Evolutionary conservation across 2,888 invertebrate species (phyloP), one percentile per base, ranked within the genome.

Genomic region (Drosophila mayaguana): DNA sequence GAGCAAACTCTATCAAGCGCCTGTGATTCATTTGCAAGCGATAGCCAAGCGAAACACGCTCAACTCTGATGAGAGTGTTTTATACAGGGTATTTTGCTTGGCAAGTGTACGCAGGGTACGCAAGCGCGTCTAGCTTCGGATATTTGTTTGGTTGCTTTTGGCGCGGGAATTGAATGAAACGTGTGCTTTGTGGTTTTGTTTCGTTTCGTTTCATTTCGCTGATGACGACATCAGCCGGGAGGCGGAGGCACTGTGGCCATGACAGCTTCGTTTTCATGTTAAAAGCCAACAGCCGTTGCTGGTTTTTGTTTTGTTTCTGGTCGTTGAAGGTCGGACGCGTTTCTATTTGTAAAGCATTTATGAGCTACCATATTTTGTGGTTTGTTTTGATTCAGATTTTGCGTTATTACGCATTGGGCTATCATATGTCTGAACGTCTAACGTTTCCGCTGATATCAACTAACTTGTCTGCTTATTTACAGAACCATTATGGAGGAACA

Each of bases 401-500:
- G 71, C 50, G 54, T 46, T 61, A 48, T 69, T 64, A 72, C 68
- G 69, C 53, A 55, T 53, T 56, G 43, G 20, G 12, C 38, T 59
- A 22, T 18, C 32, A 32, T 14, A 11, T 46, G 7, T 55, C 9
- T 8, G 20, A 7, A n/a, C 40, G 6, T 11, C 18, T 61, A 43
- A 51, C 64, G 36, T 64, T 84, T 87, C 62, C 48, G 54, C 46
- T 61, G 51, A 62, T 25, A 60, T 69, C 48, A 40, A 53, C 20
- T 56, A 65, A 69, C 56, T n/a, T 20, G 63, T 61, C 63, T 68
- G 38, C 57, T 40, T 69, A 57, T 59, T 80, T 81, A 3, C 73
- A 93, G 92, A 81, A 92, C 92, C 38, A 92, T 92, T 63, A 78
- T 91, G 34, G 93, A 93, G 83, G 93, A 93, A 72, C 81, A 79